Percentiles rank a stretch among this genome's conserved stretches.
These are phyloP conservation scores for Poecile atricapillus DNA, from an alignment of 2,113 vertebrate genomes.

Conservation along the genomic window DNA sequence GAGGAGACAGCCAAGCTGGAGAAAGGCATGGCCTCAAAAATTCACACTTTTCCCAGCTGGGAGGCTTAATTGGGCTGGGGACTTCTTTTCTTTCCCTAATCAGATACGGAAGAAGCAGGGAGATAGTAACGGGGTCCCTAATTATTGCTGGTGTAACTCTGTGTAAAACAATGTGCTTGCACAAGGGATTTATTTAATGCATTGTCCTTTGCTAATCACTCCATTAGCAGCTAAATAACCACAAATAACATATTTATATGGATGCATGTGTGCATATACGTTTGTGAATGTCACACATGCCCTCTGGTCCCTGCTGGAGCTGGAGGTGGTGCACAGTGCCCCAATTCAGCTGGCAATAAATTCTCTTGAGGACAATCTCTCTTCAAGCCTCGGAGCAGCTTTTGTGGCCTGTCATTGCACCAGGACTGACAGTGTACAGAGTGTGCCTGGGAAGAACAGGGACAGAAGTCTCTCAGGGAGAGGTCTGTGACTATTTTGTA, in stretches of 20 bases:
- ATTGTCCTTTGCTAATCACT: not conserved
- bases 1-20: not conserved
- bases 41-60: not conserved
- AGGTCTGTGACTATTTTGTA: not conserved
- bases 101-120: not conserved
- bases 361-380: not conserved
- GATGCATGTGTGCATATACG: rapidly evolving
- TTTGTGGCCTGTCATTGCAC: not conserved
- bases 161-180: not conserved
- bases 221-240: not conserved
- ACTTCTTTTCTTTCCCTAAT: not conserved
- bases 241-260: not conserved
- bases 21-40: not conserved
- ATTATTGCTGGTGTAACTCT: not conserved
- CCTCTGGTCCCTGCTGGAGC: not conserved
- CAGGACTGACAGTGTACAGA: not conserved
- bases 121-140: not conserved
- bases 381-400: not conserved
- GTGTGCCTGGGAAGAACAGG: not conserved
- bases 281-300: not conserved
- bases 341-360: not conserved
- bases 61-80: not conserved
- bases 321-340: not conserved
- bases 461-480: not conserved
- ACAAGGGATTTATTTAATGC: not conserved